These are phyloP conservation scores for Galerucella calmariensis DNA, from an alignment of 2,888 invertebrate species.

Conservation along the genomic window DNA sequence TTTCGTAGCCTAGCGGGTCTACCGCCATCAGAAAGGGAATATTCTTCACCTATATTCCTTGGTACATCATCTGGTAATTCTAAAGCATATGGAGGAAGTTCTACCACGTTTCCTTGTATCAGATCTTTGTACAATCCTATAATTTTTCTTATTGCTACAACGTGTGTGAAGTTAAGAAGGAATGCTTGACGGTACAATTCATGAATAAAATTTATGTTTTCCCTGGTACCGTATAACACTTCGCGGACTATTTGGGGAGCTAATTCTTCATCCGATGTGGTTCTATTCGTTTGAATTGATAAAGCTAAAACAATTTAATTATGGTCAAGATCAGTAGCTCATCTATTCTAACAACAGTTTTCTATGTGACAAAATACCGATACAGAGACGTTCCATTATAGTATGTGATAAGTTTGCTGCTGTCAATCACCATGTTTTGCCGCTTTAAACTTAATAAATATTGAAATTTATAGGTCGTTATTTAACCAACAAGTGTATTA, in stretches of 20 bases:
- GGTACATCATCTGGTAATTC: conserved; percentile 70
- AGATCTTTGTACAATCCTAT: conserved; percentile 95
- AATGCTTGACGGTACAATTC: conserved; percentile 95
- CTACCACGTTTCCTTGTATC: conserved; percentile 85
- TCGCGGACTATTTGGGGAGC: conserved; percentile 81
- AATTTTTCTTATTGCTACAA: conserved; percentile 87
- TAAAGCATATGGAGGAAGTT: conserved; percentile 84
- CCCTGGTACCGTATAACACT: conserved; percentile 86
- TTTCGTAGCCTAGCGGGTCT: conserved; percentile 72
- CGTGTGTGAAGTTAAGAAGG: conserved; percentile 85
- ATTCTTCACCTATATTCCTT: conserved; percentile 48
- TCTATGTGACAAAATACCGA: no score
- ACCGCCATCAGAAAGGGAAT: conserved; percentile 31
- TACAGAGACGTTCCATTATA: no score
- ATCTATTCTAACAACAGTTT: no score
- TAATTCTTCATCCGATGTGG: conserved; percentile 62
- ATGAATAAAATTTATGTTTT: conserved; percentile 94
- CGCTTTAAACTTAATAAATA: no score
- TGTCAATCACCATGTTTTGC: no score
- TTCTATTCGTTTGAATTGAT: conserved; percentile 60
- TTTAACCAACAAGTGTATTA: no score
- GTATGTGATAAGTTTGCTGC: no score
- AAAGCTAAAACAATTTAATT: conserved; percentile 55
- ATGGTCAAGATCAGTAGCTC: no score
- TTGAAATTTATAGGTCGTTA: no score